These are phyloP conservation scores for Limanda limanda DNA, from an alignment of 2,113 vertebrate genomes.

Conservation along the genomic window DNA sequence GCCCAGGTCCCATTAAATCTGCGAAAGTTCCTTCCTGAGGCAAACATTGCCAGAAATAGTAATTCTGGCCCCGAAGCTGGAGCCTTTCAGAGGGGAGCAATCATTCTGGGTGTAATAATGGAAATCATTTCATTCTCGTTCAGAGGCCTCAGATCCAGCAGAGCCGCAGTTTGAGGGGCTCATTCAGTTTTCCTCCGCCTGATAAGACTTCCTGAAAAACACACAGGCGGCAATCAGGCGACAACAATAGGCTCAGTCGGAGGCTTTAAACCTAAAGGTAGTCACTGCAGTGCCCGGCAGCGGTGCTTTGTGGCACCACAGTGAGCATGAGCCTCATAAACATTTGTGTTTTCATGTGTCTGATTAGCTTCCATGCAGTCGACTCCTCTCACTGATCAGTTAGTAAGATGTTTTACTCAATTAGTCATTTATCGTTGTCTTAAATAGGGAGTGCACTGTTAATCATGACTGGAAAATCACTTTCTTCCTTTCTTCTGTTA, in stretches of 20 bases:
- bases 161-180: constrained; percentile 84
- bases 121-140: constrained; percentile 94
- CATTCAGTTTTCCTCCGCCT: constrained; percentile 85
- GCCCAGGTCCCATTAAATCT: constrained; percentile 96
- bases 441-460: not conserved
- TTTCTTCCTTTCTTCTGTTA: too few relatives aligned
- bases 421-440: not conserved
- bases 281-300: not conserved
- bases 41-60: constrained; percentile 97
- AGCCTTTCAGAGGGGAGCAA: constrained; percentile 89
- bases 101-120: constrained; percentile 91
- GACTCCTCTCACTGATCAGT: constrained; percentile 10
- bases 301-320: constrained; percentile 48
- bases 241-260: constrained; percentile 78
- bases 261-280: constrained; percentile 48
- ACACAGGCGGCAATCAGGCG: constrained; percentile 84
- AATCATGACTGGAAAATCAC: not conserved
- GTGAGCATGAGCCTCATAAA: constrained; percentile 38
- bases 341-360: constrained; percentile 25
- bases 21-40: constrained; percentile 98
- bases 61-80: constrained; percentile 87
- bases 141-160: constrained; percentile 86
- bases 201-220: constrained; percentile 89
- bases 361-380: not conserved
- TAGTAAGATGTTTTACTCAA: not conserved